These are phyloP conservation scores for Orestias chungarensis DNA, from an alignment of 2,797 vertebrate genomes.

Conservation along the genomic window DNA sequence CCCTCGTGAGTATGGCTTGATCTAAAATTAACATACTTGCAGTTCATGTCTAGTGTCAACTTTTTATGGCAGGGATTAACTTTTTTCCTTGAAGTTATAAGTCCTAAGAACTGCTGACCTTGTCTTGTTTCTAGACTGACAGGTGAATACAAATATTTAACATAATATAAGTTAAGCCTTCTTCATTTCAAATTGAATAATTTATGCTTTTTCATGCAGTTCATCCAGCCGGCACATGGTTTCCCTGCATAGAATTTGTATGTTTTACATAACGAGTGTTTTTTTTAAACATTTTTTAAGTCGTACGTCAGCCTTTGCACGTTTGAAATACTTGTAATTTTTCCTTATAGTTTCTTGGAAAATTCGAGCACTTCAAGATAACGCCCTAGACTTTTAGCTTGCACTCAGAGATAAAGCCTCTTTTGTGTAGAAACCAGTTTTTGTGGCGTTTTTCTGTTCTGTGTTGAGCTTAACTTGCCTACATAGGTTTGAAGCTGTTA, in stretches of 20 bases:
- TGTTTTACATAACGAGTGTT: slow-evolving; percentile 51
- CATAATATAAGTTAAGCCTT: slow-evolving; percentile 54
- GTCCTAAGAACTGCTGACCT: slow-evolving; percentile 34
- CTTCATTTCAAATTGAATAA: slow-evolving; percentile 29
- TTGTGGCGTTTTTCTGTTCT: slow-evolving; percentile 48
- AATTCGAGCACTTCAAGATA: slow-evolving; percentile 45
- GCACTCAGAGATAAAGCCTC: slow-evolving; percentile 52
- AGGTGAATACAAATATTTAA: slow-evolving; percentile 18
- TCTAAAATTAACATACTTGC: not conserved
- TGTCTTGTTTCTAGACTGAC: slow-evolving; percentile 25
- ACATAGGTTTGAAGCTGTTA: slow-evolving; percentile 43
- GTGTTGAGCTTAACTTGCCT: slow-evolving; percentile 43
- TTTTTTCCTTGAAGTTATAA: not conserved
- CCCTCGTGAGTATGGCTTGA: not conserved
- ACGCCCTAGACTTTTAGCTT: slow-evolving; percentile 47
- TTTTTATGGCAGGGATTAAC: too few relatives aligned
- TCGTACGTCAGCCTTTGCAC: slow-evolving; percentile 36
- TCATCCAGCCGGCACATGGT: slow-evolving; percentile 39
- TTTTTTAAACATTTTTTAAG: slow-evolving; percentile 58
- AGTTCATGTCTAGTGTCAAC: not conserved
- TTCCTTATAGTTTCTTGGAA: slow-evolving; percentile 50
- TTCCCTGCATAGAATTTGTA: slow-evolving; percentile 49
- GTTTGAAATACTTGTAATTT: slow-evolving; percentile 38
- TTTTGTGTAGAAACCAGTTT: slow-evolving; percentile 59
- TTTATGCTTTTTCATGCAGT: slow-evolving; percentile 53